Evolutionary conservation across 2,888 invertebrate genomes (phyloP), one percentile per base, ranked within the genome.

Genomic region (Lasioglossum marginatum): DNA sequence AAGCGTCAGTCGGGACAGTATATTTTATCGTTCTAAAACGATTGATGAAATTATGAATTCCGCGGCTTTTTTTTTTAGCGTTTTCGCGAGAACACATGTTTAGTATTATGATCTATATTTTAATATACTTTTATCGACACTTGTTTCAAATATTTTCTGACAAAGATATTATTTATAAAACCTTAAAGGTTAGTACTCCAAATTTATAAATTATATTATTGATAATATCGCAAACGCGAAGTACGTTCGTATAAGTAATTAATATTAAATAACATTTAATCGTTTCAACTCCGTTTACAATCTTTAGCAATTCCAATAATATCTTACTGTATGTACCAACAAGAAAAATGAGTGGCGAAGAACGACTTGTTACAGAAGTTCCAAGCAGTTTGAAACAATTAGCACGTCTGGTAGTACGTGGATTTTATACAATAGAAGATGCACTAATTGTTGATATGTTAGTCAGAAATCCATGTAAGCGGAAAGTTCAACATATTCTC

Each of bases 351-450:
- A 97, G 97, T 96, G 96, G 96, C 34, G 98, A 98, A 94, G 97
- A 97, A 93, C 96, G 97, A 87, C 96, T 98, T 88, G 97, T 98
- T 37, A 98, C 98, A 4, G 99, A 99, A 96, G 98, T 99, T 63
- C 99, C 99, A 31, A 98, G 98, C 95, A 98, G 98, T 93, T 96
- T 99, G 86, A 99, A 99, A 95, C 98, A 99, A 95, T 96, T 99
- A 82, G 98, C 99, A 34, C 96, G 99, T 79, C 96, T 99, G 48
- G 98, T 99, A 34, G 98, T 98, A 0, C 96, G 99, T 92, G 99
- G 99, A 3, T 99, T 99, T 95, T 99, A 99, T 95, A 97, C 97
- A 0, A 97, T 98, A 90, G 99, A 99, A 95, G 99, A 99, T 96
- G 97, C 98, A 0, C 96, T 99, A 43, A 98, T 99, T 80, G 97